Conservation (phyloP, 2,888 invertebrate genomes). For the Acleris emargana region DNA sequence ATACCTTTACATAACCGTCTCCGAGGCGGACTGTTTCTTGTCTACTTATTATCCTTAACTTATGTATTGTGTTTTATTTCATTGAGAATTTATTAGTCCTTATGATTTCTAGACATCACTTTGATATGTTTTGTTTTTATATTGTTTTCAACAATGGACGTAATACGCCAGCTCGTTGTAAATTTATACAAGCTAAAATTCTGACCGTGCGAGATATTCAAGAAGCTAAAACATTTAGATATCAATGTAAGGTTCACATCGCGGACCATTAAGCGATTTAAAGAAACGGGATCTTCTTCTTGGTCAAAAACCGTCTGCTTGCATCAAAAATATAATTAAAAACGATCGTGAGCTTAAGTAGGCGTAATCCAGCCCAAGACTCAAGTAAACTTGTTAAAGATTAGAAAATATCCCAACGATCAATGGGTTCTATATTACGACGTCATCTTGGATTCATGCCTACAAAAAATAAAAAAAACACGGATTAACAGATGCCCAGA, state of each 20-base stretch:
- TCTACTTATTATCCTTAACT: constrained; percentile 1
- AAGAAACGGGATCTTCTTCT: constrained; percentile 8
- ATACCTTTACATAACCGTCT: constrained; percentile 10
- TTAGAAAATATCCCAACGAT: constrained; percentile 9
- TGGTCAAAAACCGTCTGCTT: constrained; percentile 4
- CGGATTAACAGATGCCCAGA: too few relatives aligned
- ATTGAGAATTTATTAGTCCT: too few relatives aligned
- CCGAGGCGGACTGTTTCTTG: background rate
- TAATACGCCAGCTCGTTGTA: too few relatives aligned
- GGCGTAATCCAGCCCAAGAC: background rate
- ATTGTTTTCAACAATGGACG: too few relatives aligned
- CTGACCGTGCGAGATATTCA: too few relatives aligned
- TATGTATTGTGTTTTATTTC: too few relatives aligned
- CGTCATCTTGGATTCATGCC: constrained; percentile 4
- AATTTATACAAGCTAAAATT: too few relatives aligned
- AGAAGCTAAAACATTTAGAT: too few relatives aligned
- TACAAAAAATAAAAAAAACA: too few relatives aligned
- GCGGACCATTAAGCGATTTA: constrained; percentile 3
- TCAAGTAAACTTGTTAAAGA: constrained; percentile 4
- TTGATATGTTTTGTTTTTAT: too few relatives aligned
- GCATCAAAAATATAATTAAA: constrained; percentile 10
- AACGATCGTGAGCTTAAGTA: constrained; percentile 5
- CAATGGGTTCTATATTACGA: constrained; percentile 9
- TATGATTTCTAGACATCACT: too few relatives aligned
- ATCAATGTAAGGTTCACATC: too few relatives aligned